Conservation (phyloP, 2,113 vertebrate genomes). For the Baryphthengus martii region DNA sequence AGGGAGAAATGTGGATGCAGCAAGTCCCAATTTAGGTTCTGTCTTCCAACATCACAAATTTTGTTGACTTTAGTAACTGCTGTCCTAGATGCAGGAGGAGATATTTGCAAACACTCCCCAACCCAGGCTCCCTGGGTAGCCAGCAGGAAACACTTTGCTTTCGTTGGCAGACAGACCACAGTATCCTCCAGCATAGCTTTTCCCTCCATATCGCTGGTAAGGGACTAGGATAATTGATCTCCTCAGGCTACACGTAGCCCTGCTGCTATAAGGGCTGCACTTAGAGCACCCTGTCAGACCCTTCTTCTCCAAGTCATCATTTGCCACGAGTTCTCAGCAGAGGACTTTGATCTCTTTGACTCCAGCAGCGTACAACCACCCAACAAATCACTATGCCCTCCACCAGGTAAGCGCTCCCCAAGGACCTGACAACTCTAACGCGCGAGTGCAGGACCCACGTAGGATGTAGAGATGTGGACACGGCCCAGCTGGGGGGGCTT, state of each 20-base stretch:
- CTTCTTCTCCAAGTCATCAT: slow-evolving; percentile 66
- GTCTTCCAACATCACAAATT: neutral
- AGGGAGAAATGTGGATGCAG: fast-evolving
- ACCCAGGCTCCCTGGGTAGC: neutral
- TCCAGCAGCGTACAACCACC: slow-evolving; percentile 47
- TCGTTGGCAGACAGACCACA: neutral
- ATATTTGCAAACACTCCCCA: neutral
- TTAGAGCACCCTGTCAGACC: neutral
- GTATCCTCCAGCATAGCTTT: neutral
- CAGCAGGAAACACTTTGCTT: neutral
- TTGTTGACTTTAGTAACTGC: neutral
- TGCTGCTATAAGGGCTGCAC: neutral
- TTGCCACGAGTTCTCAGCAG: slow-evolving; percentile 77
- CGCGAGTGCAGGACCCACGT: fast-evolving
- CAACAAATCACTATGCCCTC: slow-evolving; percentile 66
- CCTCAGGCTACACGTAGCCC: neutral
- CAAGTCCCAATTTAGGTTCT: neutral
- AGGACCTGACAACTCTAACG: fast-evolving
- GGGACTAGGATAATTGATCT: neutral
- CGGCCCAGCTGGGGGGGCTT: too few relatives aligned
- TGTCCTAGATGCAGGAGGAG: neutral
- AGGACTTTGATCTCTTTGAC: slow-evolving; percentile 74
- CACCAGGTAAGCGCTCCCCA: slow-evolving; percentile 38
- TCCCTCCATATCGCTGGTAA: neutral
- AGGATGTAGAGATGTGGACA: fast-evolving